Evolutionary conservation across 2,113 vertebrate genomes (phyloP).

Genomic region (Anolis carolinensis): DNA sequence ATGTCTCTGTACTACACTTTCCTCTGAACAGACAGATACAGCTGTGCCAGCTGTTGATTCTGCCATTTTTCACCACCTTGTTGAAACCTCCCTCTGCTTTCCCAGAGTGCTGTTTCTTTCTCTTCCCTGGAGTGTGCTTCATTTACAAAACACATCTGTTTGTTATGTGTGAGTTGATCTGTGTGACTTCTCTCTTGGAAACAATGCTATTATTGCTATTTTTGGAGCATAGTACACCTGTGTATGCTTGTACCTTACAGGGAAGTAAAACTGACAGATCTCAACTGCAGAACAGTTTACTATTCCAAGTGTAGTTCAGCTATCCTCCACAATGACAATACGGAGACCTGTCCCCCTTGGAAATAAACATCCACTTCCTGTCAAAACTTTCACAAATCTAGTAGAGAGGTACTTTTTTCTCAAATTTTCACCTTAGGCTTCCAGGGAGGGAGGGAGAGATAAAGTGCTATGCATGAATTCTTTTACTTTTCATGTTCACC

Average conservation of each 20-base stretch:
- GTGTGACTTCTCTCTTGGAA: neutral
- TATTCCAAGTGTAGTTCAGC: neutral
- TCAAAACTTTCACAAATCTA: neutral
- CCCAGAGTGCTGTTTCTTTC: neutral
- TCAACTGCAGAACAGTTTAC: neutral
- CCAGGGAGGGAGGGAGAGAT: neutral
- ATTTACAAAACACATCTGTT: conserved; percentile 28
- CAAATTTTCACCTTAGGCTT: neutral
- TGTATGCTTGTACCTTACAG: neutral
- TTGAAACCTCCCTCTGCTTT: neutral
- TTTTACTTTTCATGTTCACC: neutral
- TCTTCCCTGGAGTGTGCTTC: conserved; percentile 3
- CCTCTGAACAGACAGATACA: neutral
- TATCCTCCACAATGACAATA: neutral
- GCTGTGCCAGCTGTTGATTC: neutral
- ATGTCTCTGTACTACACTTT: neutral
- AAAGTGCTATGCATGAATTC: too few species aligned
- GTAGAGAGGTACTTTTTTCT: too few species aligned
- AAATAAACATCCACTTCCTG: neutral
- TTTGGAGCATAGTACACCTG: neutral
- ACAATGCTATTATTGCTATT: neutral
- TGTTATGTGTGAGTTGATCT: neutral
- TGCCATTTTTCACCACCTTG: neutral
- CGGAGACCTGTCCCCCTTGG: neutral
- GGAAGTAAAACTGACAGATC: neutral